These are phyloP conservation scores for Ancistrus triradiatus DNA, from an alignment of 2,113 vertebrate species.

Conservation along the genomic window DNA sequence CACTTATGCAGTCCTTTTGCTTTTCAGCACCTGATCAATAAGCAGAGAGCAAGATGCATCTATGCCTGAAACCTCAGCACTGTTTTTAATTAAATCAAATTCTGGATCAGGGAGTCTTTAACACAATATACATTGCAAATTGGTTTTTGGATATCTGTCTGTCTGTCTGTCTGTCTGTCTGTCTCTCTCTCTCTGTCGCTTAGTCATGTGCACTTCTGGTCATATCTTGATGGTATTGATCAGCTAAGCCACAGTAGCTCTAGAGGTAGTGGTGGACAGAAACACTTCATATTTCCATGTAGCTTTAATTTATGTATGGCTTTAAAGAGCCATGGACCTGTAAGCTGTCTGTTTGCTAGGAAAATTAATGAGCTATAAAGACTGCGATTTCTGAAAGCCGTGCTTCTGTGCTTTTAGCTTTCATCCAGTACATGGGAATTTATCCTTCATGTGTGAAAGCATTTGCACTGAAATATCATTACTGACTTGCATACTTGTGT, in stretches of 20 bases:
- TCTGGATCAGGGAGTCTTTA: slow-evolving; percentile 54
- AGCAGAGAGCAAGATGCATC: slow-evolving; percentile 46
- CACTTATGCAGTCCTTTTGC: not conserved
- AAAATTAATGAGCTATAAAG: slow-evolving; percentile 45
- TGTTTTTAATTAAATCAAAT: slow-evolving; percentile 63
- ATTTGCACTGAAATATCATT: slow-evolving; percentile 6
- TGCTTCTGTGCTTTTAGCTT: slow-evolving; percentile 22
- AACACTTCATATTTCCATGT: slow-evolving; percentile 10
- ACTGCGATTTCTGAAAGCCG: slow-evolving; percentile 20
- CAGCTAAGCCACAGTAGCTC: slow-evolving; percentile 13
- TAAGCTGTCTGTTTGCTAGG: slow-evolving; percentile 36
- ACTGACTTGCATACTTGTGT: slow-evolving; percentile 1
- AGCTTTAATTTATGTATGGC: slow-evolving; percentile 45
- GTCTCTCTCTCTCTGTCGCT: not conserved
- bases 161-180: slow-evolving; percentile 31
- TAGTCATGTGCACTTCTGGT: not conserved
- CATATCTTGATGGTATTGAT: slow-evolving; percentile 16
- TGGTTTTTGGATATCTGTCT: slow-evolving; percentile 2
- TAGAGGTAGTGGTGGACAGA: slow-evolving; percentile 6
- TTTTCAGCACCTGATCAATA: slow-evolving; percentile 45
- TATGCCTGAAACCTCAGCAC: slow-evolving; percentile 28
- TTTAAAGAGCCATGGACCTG: slow-evolving; percentile 33
- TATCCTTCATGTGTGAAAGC: slow-evolving; percentile 2
- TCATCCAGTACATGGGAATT: slow-evolving; percentile 7
- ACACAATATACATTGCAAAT: slow-evolving; percentile 67